A percentile compares a stretch with the other conserved stretches of the same genome.
Evolutionary conservation across 2,113 vertebrate species (phyloP).

Genomic region (Caracal caracal): DNA sequence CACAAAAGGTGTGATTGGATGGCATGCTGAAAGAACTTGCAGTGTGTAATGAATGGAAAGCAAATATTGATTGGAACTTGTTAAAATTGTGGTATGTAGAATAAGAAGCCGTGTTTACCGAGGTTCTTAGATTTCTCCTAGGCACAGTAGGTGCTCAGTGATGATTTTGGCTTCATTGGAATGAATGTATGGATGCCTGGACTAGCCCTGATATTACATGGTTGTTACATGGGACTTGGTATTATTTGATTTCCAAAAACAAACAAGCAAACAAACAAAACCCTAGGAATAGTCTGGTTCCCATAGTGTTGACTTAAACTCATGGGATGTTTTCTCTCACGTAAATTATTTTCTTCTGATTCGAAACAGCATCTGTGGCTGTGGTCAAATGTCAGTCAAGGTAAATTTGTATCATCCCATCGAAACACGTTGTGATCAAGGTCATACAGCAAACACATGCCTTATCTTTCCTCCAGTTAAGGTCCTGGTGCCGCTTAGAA

Average conservation of each 20-base stretch:
- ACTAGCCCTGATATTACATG: not conserved
- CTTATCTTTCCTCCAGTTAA: not conserved
- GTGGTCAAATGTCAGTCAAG: constrained; percentile 3
- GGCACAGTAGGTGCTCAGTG: not conserved
- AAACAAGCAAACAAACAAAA: not conserved
- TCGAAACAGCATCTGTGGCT: not conserved
- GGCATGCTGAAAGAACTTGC: constrained; percentile 32
- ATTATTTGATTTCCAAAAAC: not conserved
- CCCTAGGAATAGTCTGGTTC: not conserved
- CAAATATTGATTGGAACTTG: constrained; percentile 71
- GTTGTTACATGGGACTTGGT: not conserved
- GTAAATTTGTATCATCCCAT: constrained; percentile 18
- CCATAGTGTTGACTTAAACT: not conserved
- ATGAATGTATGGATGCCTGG: not conserved
- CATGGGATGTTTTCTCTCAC: not conserved
- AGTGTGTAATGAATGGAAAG: constrained; percentile 63
- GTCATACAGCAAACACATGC: constrained; percentile 15
- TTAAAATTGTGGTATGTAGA: not conserved
- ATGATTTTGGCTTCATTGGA: constrained; percentile 15
- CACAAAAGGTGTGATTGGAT: constrained; percentile 48
- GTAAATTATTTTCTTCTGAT: constrained; percentile 47
- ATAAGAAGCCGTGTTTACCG: not conserved
- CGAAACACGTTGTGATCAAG: constrained; percentile 40
- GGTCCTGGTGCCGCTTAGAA: not conserved
- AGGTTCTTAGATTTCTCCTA: not conserved